A percentile compares a stretch with the other conserved stretches of the same genome.
Evolutionary conservation across 2,797 vertebrate genomes (phyloP).

Genomic region (Ibycter americanus): DNA sequence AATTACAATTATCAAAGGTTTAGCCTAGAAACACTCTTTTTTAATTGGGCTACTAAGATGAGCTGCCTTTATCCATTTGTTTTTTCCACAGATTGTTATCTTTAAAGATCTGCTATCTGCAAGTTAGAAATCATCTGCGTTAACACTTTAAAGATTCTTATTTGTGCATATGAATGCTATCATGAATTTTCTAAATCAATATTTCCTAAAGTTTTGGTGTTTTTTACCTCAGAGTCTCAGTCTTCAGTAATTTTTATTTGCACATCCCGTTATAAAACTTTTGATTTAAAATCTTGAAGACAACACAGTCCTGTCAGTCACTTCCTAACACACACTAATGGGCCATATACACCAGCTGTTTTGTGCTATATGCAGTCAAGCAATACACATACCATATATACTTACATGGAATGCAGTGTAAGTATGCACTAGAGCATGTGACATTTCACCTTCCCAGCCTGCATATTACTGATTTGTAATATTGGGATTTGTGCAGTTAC

Average conservation of each 20-base stretch:
- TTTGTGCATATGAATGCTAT: not conserved
- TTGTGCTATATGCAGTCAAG: not conserved
- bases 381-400: not conserved
- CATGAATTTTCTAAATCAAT: not conserved
- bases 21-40: not conserved
- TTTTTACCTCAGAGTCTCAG: not conserved
- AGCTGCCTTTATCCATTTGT: not conserved
- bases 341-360: not conserved
- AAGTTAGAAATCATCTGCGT: not conserved
- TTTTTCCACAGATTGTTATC: not conserved
- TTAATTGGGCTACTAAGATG: not conserved
- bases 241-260: not conserved
- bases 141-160: not conserved
- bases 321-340: not conserved
- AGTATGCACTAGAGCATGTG: not conserved
- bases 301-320: not conserved
- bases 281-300: not conserved
- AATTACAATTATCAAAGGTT: not conserved
- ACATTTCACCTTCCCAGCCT: not conserved
- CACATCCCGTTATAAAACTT: not conserved
- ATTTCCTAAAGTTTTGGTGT: not conserved
- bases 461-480: too few relatives aligned
- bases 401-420: rapidly evolving
- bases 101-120: not conserved
- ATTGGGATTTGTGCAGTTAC: not conserved